These are phyloP conservation scores for Sipunculus nudus DNA, from an alignment of 2,888 invertebrate genomes.

Conservation along the genomic window DNA sequence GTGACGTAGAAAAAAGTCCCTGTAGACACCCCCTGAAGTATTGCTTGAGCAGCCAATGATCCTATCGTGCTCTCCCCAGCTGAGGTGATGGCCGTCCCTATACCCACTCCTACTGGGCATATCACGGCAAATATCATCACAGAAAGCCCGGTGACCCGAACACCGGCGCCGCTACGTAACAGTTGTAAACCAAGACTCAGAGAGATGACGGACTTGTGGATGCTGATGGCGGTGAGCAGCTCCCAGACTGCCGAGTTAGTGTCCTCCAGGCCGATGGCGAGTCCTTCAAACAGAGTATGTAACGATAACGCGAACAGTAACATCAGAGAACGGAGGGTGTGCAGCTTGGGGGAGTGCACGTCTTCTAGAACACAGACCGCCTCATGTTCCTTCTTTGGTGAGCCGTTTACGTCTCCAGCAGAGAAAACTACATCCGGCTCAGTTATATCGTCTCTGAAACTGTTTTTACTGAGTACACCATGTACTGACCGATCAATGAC, in stretches of 20 bases:
- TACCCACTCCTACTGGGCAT: constrained; percentile 20
- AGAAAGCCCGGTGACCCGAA: constrained; percentile 58
- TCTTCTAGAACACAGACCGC: too few species aligned
- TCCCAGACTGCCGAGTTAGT: constrained; percentile 56
- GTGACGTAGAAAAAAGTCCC: constrained; percentile 93
- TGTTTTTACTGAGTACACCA: too few species aligned
- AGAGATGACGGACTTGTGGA: constrained; percentile 70
- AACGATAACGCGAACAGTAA: constrained; percentile 53
- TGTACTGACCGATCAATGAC: too few species aligned
- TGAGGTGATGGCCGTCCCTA: constrained; percentile 15
- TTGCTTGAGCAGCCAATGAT: constrained; percentile 38
- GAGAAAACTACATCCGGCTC: too few species aligned
- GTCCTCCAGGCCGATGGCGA: constrained; percentile 66
- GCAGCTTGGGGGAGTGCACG: too few species aligned
- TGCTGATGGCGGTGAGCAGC: constrained; percentile 64
- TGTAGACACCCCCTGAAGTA: constrained; percentile 82
- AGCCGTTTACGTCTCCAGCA: too few species aligned
- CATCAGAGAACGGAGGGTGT: constrained; percentile 38
- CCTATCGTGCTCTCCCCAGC: neutral
- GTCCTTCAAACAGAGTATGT: constrained; percentile 70
- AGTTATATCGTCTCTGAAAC: too few species aligned
- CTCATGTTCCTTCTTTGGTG: too few species aligned
- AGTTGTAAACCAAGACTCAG: constrained; percentile 69
- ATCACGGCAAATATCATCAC: constrained; percentile 25
- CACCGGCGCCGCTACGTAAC: constrained; percentile 4